These are phyloP conservation scores for Leptopilina boulardi DNA, from an alignment of 1,140 invertebrate genomes.

Conservation along the genomic window DNA sequence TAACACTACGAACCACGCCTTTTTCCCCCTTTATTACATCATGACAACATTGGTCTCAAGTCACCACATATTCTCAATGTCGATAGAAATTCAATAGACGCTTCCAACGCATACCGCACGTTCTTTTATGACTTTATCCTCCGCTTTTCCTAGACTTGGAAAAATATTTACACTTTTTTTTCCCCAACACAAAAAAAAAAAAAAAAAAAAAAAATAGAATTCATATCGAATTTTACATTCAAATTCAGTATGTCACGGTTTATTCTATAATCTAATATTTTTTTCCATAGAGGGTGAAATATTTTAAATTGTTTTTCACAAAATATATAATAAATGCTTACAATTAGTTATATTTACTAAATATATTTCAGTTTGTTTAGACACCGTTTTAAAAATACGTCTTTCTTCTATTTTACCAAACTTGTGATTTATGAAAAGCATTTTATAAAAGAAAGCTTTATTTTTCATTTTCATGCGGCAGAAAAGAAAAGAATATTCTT, in stretches of 20 bases:
- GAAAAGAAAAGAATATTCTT: background rate
- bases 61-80: constrained; percentile 43
- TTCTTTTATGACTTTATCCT: constrained; percentile 34
- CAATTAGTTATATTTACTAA: too few species aligned
- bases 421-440: background rate
- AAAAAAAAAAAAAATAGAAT: too few species aligned
- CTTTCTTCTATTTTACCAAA: too few species aligned
- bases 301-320: too few species aligned
- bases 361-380: too few species aligned
- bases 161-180: constrained; percentile 16
- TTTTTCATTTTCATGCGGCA: constrained; percentile 33
- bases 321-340: too few species aligned
- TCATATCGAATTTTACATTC: too few species aligned
- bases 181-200: background rate
- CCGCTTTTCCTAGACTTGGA: constrained; percentile 10
- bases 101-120: constrained; percentile 35
- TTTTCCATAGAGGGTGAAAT: too few species aligned
- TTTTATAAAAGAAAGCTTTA: background rate
- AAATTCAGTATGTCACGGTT: constrained; percentile 45
- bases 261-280: constrained; percentile 50
- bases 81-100: constrained; percentile 62
- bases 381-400: too few species aligned
- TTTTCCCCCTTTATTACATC: constrained; percentile 46
- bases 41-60: constrained; percentile 23
- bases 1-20: constrained; percentile 59